These are phyloP conservation scores for Eurypyga helias DNA, from an alignment of 2,113 vertebrate genomes.

Conservation along the genomic window DNA sequence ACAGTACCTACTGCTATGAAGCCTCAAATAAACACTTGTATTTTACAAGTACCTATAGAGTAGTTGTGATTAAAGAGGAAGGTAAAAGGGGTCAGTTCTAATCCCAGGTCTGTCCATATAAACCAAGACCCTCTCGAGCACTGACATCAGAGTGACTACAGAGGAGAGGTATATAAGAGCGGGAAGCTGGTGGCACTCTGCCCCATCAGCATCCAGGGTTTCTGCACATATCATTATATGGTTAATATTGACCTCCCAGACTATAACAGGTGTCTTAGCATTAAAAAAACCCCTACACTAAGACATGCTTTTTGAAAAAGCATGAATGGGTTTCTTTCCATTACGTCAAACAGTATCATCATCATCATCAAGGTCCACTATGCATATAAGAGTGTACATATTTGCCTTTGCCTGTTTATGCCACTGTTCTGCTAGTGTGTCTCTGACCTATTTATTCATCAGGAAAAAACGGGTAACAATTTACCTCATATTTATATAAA, in stretches of 20 bases:
- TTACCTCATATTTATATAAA: background rate
- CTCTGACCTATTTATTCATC: background rate
- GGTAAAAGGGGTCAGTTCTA: background rate
- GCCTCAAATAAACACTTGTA: background rate
- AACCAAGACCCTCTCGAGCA: background rate
- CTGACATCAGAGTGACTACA: background rate
- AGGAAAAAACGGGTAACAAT: background rate
- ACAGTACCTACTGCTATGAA: background rate
- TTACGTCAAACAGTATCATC: background rate
- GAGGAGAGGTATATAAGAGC: background rate
- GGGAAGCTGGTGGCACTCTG: background rate
- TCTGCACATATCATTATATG: background rate
- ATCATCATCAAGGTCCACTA: background rate
- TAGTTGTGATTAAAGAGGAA: background rate
- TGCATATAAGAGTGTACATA: background rate
- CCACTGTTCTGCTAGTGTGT: background rate
- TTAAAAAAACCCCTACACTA: background rate
- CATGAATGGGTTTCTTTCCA: background rate
- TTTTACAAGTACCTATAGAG: background rate
- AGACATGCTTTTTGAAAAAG: background rate
- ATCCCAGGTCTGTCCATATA: background rate
- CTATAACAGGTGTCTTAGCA: background rate
- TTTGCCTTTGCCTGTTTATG: background rate
- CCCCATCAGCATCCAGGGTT: background rate
- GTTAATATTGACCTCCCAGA: background rate